phyloP scores from a whole-genome alignment of 2,797 vertebrate genomes.

The Poeciliopsis turneri region DNA sequence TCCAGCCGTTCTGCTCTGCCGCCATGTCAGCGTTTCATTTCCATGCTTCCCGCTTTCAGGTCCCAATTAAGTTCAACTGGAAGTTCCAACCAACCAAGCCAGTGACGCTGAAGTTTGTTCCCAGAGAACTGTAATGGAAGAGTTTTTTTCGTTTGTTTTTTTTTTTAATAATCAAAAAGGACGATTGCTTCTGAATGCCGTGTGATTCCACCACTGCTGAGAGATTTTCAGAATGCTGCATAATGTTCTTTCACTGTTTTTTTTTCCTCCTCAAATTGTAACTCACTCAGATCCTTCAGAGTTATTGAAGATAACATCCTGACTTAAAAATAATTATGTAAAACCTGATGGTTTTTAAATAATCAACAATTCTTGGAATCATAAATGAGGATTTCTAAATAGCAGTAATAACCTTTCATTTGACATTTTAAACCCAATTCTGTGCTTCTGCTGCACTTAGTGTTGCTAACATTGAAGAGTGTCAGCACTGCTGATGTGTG shows the following conservation, averaged over 20 bases:
- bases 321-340: too few relatives aligned
- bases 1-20: background rate
- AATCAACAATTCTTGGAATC: too few relatives aligned
- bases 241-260: too few relatives aligned
- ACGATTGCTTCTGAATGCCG: background rate
- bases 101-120: constrained; percentile 63
- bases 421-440: too few relatives aligned
- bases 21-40: background rate
- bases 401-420: too few relatives aligned
- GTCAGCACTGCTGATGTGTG: background rate
- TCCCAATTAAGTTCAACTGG: constrained; percentile 58
- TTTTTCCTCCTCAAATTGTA: rapidly evolving
- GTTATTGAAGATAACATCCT: too few relatives aligned
- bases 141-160: background rate
- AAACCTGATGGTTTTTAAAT: too few relatives aligned
- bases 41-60: constrained; percentile 44
- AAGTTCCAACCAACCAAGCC: constrained; percentile 37
- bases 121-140: constrained; percentile 37
- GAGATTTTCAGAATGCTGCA: background rate
- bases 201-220: background rate
- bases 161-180: too few relatives aligned
- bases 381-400: too few relatives aligned
- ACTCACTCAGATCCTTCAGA: too few relatives aligned
- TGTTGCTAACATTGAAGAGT: background rate
- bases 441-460: too few relatives aligned